Base-by-base conservation (phyloP, 1,140 invertebrate species). In the Brachionus angularis region DNA sequence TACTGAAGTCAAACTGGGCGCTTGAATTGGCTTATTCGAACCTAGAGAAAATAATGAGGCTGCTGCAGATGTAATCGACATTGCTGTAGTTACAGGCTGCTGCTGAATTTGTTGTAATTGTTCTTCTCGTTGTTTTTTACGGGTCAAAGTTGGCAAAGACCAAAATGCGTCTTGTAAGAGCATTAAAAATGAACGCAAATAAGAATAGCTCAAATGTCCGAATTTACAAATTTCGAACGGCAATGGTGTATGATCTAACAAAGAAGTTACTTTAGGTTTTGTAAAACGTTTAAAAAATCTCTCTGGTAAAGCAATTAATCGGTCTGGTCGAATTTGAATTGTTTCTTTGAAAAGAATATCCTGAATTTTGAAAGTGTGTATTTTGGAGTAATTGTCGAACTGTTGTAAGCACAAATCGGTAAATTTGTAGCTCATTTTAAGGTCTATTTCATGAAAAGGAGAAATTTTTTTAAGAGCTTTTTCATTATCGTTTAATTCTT, bases 311-410 rank as follows among this genome's bases (percentile, higher is more conserved):
- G 72, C 67, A 23, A 91, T 91, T 36, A 97, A 91, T 79, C 96
- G 91, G 10, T 95, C 96, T 0, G 94, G 91, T 75, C 94, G 84
- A 12, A 99, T 91, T 3, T 96, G 96, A 0, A 96, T 93, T 27
- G 93, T 84, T 79, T 98, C 96, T 79, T 96, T 96, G 81, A 98
- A 99, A 80, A 96, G 95, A 31, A 98, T 89, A 78, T 97, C 97
- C 78, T 98, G 94, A 44, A 98, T 83, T 82, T 99, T 99, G 14
- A 97, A 86, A 0, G 96, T 98, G 81, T 98, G 97, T 75, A 98
- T 98, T 83, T 98, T 99, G 3, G 94, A 94, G 80, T 90, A 99
- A 77, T 95, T 89, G 83, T 99, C 96, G 79, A 91, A 96, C 80
- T 96, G 94, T 81, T 97, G 94, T 25, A 93, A 89, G n/a, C 88